phyloP scores from a whole-genome alignment of 1,140 invertebrate genomes.

The Harpegnathos saltator region DNA sequence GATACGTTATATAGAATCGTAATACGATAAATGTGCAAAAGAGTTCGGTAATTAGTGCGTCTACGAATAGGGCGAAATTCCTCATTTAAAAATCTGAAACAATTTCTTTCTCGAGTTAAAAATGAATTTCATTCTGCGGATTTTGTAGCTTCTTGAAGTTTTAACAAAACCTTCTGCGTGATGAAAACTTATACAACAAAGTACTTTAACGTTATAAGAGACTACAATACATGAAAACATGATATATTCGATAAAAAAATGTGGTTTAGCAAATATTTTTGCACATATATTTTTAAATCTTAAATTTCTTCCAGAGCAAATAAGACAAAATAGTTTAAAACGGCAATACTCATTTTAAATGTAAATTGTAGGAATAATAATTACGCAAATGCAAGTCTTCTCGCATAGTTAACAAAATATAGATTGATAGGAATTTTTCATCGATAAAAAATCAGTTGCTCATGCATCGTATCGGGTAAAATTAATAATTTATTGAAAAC shows the following conservation, averaged over 20 bases:
- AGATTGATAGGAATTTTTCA: not conserved
- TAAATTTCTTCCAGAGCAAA: no score
- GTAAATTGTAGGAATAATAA: not conserved
- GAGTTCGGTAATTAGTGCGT: constrained; percentile 19
- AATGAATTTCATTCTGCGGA: not conserved
- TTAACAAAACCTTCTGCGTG: no score
- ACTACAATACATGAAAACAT: no score
- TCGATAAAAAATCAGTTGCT: not conserved
- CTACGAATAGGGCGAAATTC: not conserved
- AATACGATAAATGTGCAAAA: constrained; percentile 39
- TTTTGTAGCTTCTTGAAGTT: not conserved
- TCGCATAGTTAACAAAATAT: constrained; percentile 6
- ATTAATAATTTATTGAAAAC: constrained; percentile 73
- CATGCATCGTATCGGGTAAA: constrained; percentile 31
- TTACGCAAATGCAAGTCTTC: not conserved
- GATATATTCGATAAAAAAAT: no score
- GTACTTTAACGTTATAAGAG: no score
- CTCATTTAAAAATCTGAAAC: not conserved
- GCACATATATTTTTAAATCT: no score
- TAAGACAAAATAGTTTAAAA: no score
- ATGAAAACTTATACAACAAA: no score
- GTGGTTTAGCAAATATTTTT: no score
- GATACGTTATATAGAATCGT: constrained; percentile 40
- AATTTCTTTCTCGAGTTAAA: not conserved
- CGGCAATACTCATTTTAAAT: not conserved